phyloP scores from a whole-genome alignment of 2,113 vertebrate genomes.

The Anguilla japonica region DNA sequence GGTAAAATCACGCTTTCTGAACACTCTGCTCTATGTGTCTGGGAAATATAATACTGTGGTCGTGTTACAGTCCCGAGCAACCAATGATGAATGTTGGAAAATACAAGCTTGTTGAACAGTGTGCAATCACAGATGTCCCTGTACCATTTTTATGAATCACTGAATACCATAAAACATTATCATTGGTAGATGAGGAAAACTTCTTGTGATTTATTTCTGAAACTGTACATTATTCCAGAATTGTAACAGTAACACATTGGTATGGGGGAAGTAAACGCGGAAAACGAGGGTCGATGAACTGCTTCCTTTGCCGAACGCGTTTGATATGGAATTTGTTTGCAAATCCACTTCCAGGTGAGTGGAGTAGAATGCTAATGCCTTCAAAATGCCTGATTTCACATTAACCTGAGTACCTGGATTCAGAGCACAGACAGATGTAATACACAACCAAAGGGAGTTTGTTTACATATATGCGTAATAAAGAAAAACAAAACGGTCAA shows the following conservation, averaged over 20 bases:
- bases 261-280: not conserved
- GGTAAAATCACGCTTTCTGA: not conserved
- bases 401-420: not conserved
- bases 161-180: not conserved
- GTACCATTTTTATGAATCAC: not conserved
- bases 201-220: not conserved
- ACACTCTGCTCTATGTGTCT: not conserved
- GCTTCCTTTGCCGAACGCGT: not conserved
- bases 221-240: not conserved
- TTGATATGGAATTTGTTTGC: not conserved
- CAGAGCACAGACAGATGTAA: not conserved
- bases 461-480: not conserved
- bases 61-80: not conserved
- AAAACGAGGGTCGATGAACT: not conserved
- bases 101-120: not conserved
- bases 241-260: not conserved
- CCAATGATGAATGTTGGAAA: not conserved
- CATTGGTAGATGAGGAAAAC: not conserved
- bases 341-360: not conserved
- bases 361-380: not conserved
- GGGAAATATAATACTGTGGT: not conserved
- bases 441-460: not conserved
- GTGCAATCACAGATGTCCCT: not conserved
- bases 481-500: not conserved
- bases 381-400: not conserved